Base-by-base conservation (phyloP, 2,888 invertebrate genomes). In the Caenorhabditis sinica region DNA sequence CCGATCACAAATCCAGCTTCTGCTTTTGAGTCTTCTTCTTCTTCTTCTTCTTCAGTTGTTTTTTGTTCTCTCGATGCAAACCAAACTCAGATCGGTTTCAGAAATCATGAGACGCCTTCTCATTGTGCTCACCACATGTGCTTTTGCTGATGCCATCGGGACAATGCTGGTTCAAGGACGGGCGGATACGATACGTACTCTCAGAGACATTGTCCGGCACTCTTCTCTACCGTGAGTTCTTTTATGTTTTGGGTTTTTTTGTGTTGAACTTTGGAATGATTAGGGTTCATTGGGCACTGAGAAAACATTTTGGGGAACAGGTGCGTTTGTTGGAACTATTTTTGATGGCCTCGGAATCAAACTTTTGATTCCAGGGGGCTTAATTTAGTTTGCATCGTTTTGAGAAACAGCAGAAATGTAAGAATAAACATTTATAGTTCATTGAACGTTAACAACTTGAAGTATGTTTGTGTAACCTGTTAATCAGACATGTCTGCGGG, bases 161-260 rank as follows among this genome's bases (percentile, higher is more conserved):
- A 87, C 83, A n/a, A 82, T 87, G 79, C 60, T 88, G 61, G 86
- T 88, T 13, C 86, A 88, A 49, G 88, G 88, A 69, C 75, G 82
- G 23, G 69, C 83, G 8, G 88, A 88, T 65, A 88, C 88, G 15
- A 79, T 88, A n/a, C 45, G 77, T 36, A 82, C 85, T 28, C 75
- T 88, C 11, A 43, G 84, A 25, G 74, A 80, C 30, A 88, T 88
- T 51, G 73, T 88, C 33, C 28, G 74, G 15, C 82, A 86, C 17
- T 65, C 85, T 17, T 79, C 80, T n/a, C 58, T 60, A n/a, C 60
- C 69, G 85, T 86, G 60, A 83, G 86, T 79, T 49, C 68, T 66
- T 63, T n/a, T 58, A 23, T 63, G 49, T 8, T 30, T 65, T 63
- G n/a, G 53, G 36, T 20, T 40, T 40, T 2, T 6, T 40, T 40